Evolutionary conservation across 1,140 invertebrate genomes (phyloP).

Genomic region (Cherax quadricarinatus): DNA sequence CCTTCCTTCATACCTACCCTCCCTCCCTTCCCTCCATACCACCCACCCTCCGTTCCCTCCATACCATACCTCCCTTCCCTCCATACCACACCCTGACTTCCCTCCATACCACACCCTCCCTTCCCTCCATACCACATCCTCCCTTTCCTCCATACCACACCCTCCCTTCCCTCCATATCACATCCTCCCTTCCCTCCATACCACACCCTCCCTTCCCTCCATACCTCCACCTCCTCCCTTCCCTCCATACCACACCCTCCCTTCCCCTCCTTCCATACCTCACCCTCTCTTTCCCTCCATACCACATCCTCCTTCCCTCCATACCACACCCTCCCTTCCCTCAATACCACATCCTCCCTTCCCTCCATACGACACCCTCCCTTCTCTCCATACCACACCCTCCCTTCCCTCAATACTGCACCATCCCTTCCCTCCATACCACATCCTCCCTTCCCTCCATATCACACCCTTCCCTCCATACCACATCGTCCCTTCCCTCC

Average conservation of each 20-base stretch:
- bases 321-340: neutral
- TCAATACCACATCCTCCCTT: neutral
- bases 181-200: too few species aligned
- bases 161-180: neutral
- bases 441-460: neutral
- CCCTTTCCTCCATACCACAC: neutral
- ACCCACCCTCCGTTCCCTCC: neutral
- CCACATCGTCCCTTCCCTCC: neutral
- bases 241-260: neutral
- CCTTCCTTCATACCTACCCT: neutral
- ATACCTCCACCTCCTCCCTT: neutral
- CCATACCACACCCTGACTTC: neutral
- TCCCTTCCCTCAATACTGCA: neutral
- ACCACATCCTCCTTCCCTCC: neutral
- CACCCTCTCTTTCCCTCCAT: neutral
- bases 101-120: too few species aligned
- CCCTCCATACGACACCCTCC: neutral
- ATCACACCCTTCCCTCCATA: neutral
- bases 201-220: too few species aligned
- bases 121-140: too few species aligned
- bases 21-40: too few species aligned
- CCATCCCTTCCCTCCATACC: neutral
- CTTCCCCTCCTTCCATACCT: too few species aligned
- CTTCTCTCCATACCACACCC: too few species aligned
- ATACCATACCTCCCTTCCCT: too few species aligned